Conservation (phyloP, 1,140 invertebrate genomes). For the Venturia canescens region DNA sequence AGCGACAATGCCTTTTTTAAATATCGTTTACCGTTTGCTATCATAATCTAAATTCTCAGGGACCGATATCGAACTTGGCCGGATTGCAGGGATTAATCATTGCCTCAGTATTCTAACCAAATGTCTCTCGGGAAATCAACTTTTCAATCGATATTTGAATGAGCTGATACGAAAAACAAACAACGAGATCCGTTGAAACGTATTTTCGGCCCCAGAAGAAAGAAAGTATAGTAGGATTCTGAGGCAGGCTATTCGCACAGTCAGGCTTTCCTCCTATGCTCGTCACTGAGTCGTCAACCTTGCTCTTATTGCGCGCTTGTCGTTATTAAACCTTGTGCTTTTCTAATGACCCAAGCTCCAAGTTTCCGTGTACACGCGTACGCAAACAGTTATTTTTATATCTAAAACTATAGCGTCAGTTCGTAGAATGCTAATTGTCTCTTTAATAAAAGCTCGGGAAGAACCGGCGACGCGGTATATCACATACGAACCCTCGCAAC, state of each 20-base stretch:
- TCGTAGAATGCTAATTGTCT: conserved; percentile 64
- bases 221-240: too few relatives aligned
- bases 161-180: too few relatives aligned
- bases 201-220: too few relatives aligned
- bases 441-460: conserved; percentile 57
- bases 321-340: conserved; percentile 37
- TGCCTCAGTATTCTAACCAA: too few relatives aligned
- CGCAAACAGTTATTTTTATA: too few relatives aligned
- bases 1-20: background rate
- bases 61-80: background rate
- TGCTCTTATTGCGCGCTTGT: background rate
- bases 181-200: too few relatives aligned
- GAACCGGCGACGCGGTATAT: background rate
- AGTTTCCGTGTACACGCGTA: background rate
- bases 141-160: too few relatives aligned
- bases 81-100: too few relatives aligned
- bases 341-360: conserved; percentile 50
- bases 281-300: conserved; percentile 25
- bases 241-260: too few relatives aligned
- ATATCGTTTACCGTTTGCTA: background rate
- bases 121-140: too few relatives aligned
- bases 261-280: background rate
- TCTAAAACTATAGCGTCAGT: conserved; percentile 40
- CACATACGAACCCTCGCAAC: background rate
- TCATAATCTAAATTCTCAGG: background rate